phyloP scores from a whole-genome alignment of 2,797 vertebrate species.

The Diplodus puntazzo region DNA sequence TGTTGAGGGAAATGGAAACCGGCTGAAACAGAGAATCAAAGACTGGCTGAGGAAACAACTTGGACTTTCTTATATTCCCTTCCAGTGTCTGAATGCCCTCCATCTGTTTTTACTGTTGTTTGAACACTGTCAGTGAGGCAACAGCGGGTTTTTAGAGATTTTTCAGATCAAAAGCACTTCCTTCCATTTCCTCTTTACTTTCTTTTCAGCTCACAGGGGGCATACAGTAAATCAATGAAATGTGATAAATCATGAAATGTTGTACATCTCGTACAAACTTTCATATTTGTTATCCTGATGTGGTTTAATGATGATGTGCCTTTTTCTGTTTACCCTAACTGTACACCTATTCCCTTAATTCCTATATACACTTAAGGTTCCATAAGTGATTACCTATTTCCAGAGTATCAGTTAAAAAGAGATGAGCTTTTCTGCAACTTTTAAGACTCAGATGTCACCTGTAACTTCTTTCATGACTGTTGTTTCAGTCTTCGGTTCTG shows the following conservation, averaged over 20 bases:
- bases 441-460: not conserved
- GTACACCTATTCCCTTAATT: not conserved
- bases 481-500: too few relatives aligned
- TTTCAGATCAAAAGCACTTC: slow-evolving; percentile 18
- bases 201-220: slow-evolving; percentile 9
- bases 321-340: not conserved
- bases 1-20: slow-evolving; percentile 20
- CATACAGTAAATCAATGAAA: slow-evolving; percentile 9
- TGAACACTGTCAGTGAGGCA: not conserved
- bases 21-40: slow-evolving; percentile 10
- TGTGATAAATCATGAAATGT: not conserved
- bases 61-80: not conserved
- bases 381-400: not conserved
- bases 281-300: not conserved
- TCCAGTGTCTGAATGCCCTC: slow-evolving; percentile 15
- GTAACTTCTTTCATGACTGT: not conserved
- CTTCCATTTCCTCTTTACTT: slow-evolving; percentile 7
- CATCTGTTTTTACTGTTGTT: slow-evolving; percentile 65
- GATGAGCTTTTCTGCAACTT: not conserved
- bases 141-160: slow-evolving; percentile 7
- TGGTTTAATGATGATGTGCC: not conserved
- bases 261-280: not conserved
- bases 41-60: slow-evolving; percentile 1
- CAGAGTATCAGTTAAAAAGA: not conserved
- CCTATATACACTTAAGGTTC: not conserved